Evolutionary conservation across 2,888 invertebrate species (phyloP).

Genomic region (Chironomus riparius): DNA sequence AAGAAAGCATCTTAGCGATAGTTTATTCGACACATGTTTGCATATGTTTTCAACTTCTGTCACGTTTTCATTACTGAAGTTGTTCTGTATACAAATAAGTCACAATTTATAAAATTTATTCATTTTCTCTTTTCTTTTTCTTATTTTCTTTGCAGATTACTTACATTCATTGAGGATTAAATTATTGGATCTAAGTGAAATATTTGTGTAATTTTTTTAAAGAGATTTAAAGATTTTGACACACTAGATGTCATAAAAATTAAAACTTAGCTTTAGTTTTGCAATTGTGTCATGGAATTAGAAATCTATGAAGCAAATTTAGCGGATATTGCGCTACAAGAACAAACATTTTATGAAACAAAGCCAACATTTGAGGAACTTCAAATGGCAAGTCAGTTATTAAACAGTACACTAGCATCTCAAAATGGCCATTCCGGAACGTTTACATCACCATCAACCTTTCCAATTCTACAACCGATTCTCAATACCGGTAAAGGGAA

Average conservation of each 20-base stretch:
- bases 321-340: constrained; percentile 26
- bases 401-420: not conserved
- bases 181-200: not conserved
- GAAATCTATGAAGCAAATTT: constrained; percentile 26
- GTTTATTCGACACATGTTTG: not conserved
- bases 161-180: not conserved
- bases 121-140: not conserved
- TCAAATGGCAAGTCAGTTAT: constrained; percentile 24
- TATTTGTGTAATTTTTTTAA: not conserved
- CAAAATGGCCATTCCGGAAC: constrained; percentile 8
- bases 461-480: constrained; percentile 8
- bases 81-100: not conserved
- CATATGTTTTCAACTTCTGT: not conserved
- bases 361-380: constrained; percentile 23
- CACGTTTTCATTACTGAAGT: not conserved
- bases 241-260: not conserved
- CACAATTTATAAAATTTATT: not conserved
- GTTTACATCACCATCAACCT: not conserved
- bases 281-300: constrained; percentile 21
- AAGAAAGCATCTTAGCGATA: not conserved
- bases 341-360: constrained; percentile 27
- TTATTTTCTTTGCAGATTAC: not conserved
- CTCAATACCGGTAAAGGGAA: constrained; percentile 18
- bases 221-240: not conserved
- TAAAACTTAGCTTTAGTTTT: not conserved